Percentiles rank a stretch among this genome's conserved stretches.
These are phyloP conservation scores for Metridium senile DNA, from an alignment of 92 coral and sea anemone species.

Conservation along the genomic window DNA sequence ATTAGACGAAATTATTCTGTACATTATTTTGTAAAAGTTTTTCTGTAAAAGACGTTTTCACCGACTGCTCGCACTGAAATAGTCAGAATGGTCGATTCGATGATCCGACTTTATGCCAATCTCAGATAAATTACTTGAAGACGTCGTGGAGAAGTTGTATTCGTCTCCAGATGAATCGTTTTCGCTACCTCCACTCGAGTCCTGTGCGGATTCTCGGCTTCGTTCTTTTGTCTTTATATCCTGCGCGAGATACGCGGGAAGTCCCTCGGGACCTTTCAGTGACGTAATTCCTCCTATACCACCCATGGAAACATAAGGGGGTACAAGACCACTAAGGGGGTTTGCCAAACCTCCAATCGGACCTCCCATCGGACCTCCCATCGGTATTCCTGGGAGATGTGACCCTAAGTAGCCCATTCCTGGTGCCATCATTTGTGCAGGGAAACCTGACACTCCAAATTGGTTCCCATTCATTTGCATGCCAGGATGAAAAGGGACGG, in stretches of 20 bases:
- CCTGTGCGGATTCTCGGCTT: slow-evolving; percentile 21
- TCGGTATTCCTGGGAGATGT: neutral
- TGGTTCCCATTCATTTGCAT: slow-evolving; percentile 49
- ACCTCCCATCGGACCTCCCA: neutral
- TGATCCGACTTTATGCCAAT: slow-evolving; percentile 36
- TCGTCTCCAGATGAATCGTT: slow-evolving; percentile 38
- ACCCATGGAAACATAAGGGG: slow-evolving; percentile 20
- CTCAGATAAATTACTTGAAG: slow-evolving; percentile 35
- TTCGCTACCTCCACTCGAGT: slow-evolving; percentile 36
- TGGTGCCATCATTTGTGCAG: slow-evolving; percentile 25
- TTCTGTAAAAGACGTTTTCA: neutral
- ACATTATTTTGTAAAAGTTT: no score
- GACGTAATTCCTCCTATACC: slow-evolving; percentile 17
- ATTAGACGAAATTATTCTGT: no score
- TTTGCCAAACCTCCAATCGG: slow-evolving; percentile 1
- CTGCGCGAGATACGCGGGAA: slow-evolving; percentile 25
- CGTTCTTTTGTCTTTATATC: slow-evolving; percentile 13
- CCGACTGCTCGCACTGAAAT: slow-evolving; percentile 26
- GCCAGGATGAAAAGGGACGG: slow-evolving; percentile 78
- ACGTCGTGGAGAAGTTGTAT: slow-evolving; percentile 30
- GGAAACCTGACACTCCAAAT: slow-evolving; percentile 12
- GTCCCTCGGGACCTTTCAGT: slow-evolving; percentile 19
- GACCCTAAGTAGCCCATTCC: slow-evolving; percentile 29
- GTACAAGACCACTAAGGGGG: slow-evolving; percentile 1
- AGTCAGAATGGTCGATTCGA: slow-evolving; percentile 20